Percentiles rank a stretch among this genome's conserved stretches.
These are phyloP conservation scores for Halesus radiatus DNA, from an alignment of 1,140 invertebrate species.

Conservation along the genomic window DNA sequence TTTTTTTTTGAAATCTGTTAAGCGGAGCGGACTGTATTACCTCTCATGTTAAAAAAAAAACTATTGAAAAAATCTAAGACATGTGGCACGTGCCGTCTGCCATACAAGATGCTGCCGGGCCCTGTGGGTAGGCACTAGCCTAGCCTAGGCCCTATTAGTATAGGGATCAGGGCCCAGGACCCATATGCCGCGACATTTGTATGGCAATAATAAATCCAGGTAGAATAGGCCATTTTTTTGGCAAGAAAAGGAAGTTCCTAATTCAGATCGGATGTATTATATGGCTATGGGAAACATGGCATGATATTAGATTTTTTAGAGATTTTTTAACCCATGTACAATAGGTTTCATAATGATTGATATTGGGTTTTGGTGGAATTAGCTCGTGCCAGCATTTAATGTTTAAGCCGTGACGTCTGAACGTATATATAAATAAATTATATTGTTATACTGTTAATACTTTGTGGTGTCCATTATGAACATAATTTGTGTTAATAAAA, in stretches of 20 bases:
- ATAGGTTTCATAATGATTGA: too few relatives aligned
- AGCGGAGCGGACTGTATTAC: constrained; percentile 37
- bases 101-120: constrained; percentile 24
- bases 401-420: too few relatives aligned
- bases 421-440: too few relatives aligned
- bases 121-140: too few relatives aligned
- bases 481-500: too few relatives aligned
- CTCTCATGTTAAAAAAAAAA: constrained; percentile 20
- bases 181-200: constrained; percentile 9
- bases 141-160: too few relatives aligned
- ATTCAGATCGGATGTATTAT: constrained; percentile 11
- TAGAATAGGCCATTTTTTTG: constrained; percentile 32
- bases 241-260: constrained; percentile 8
- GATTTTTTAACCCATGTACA: background rate
- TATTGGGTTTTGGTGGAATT: too few relatives aligned
- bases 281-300: background rate
- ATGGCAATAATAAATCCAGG: constrained; percentile 4
- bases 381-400: too few relatives aligned
- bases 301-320: background rate
- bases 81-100: constrained; percentile 54
- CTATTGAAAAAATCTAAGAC: constrained; percentile 49
- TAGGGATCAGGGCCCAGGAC: too few relatives aligned
- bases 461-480: too few relatives aligned
- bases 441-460: too few relatives aligned
- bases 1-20: constrained; percentile 46